Evolutionary conservation across 2,888 invertebrate genomes (phyloP).

Genomic region (Sinelater perroti): DNA sequence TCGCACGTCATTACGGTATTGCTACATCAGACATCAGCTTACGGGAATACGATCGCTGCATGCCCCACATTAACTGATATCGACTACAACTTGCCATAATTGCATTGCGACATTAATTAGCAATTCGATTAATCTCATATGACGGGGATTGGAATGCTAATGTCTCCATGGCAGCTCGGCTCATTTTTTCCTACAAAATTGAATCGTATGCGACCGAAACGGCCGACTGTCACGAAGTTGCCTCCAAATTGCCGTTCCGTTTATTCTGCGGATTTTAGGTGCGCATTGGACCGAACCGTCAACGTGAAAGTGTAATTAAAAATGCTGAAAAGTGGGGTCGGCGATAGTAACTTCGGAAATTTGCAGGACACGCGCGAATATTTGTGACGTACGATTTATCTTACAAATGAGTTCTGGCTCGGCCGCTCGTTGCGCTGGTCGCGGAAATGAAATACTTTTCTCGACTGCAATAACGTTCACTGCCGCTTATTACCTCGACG

Average conservation of each 20-base stretch:
- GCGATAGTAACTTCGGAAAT: not conserved
- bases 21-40: too few species aligned
- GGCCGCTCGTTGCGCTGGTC: not conserved
- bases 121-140: not conserved
- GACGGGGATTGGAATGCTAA: slow-evolving; percentile 9
- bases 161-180: not conserved
- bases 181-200: slow-evolving; percentile 12
- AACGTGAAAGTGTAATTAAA: slow-evolving; percentile 4
- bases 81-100: slow-evolving; percentile 1
- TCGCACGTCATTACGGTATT: not conserved
- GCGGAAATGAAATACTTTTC: too few species aligned
- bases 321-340: not conserved
- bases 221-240: slow-evolving; percentile 11
- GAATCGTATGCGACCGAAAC: slow-evolving; percentile 12
- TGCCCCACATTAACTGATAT: not conserved
- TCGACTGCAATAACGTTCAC: too few species aligned
- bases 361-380: not conserved
- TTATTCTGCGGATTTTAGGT: not conserved
- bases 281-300: too few species aligned
- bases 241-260: slow-evolving; percentile 5
- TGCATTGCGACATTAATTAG: slow-evolving; percentile 20
- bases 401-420: too few species aligned
- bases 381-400: not conserved
- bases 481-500: too few species aligned
- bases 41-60: too few species aligned